phyloP scores from a whole-genome alignment of 2,888 invertebrate genomes.

The Drosophila anomalata region DNA sequence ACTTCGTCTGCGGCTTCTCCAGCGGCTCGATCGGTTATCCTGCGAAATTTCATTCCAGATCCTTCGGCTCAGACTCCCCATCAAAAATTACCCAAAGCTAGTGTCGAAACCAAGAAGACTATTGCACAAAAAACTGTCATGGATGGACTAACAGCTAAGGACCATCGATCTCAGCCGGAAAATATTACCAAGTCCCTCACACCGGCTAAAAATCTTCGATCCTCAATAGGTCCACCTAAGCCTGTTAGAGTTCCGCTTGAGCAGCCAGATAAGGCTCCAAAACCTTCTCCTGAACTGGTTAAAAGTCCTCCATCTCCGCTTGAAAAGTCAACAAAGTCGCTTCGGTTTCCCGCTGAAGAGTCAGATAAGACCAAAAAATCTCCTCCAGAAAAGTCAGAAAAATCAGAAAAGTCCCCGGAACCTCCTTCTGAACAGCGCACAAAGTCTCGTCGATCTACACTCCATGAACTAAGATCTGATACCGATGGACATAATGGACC shows the following conservation, averaged over 20 bases:
- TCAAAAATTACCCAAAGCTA: neutral
- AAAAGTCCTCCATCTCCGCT: no score
- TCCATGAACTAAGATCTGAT: neutral
- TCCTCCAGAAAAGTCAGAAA: no score
- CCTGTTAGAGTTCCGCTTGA: no score
- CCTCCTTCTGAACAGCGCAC: no score
- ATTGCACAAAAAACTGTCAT: neutral
- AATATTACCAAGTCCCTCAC: neutral
- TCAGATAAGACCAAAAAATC: no score
- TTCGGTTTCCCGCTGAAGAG: no score
- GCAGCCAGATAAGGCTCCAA: no score
- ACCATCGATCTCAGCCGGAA: neutral
- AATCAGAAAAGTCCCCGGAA: no score
- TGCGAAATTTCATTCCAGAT: no score
- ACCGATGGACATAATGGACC: neutral
- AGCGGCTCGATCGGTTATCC: neutral
- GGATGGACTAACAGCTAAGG: neutral
- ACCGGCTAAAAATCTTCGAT: neutral
- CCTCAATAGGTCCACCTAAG: neutral
- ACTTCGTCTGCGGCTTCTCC: neutral
- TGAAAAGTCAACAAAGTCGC: no score
- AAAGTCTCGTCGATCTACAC: neutral
- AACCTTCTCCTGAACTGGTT: no score
- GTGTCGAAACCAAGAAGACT: neutral
- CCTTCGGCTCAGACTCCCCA: neutral